Conservation (phyloP, 2,888 invertebrate genomes). For the Nomada ruficornis region DNA sequence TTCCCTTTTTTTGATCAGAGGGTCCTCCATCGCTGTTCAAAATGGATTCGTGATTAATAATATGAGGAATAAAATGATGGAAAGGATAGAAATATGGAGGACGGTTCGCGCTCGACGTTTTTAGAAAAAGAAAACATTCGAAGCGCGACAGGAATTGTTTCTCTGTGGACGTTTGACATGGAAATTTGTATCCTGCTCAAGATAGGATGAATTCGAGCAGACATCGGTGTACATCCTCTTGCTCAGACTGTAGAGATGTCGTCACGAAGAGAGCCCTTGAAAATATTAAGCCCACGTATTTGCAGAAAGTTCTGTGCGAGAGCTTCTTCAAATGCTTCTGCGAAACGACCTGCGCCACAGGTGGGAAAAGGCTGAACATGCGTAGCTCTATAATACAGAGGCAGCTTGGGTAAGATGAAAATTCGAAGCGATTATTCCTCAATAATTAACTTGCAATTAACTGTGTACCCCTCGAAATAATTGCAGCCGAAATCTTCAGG, state of each 20-base stretch:
- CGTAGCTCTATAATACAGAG: slow-evolving; percentile 85
- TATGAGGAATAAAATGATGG: neutral
- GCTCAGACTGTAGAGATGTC: neutral
- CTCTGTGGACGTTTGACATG: neutral
- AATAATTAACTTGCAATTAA: neutral
- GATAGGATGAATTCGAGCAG: slow-evolving; percentile 27
- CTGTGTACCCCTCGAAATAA: neutral
- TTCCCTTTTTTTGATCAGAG: slow-evolving; percentile 36
- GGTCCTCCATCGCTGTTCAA: neutral
- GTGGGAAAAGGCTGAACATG: slow-evolving; percentile 84
- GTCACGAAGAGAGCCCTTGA: neutral
- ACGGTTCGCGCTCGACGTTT: neutral
- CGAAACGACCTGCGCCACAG: slow-evolving; percentile 86
- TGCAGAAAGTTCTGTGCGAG: neutral
- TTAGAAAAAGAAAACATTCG: slow-evolving; percentile 1
- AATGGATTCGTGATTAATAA: neutral
- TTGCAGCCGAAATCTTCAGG: slow-evolving; percentile 83
- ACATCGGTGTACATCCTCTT: neutral
- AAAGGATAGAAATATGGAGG: neutral
- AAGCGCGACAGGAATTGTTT: neutral
- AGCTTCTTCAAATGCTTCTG: slow-evolving; percentile 78
- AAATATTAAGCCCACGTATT: neutral
- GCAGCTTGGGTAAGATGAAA: slow-evolving; percentile 79
- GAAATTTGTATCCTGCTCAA: neutral
- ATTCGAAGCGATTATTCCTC: neutral